Evolutionary conservation across 1,140 invertebrate genomes (phyloP), one percentile per base, ranked within the genome.

Genomic region (Zaprionus vittiger): DNA sequence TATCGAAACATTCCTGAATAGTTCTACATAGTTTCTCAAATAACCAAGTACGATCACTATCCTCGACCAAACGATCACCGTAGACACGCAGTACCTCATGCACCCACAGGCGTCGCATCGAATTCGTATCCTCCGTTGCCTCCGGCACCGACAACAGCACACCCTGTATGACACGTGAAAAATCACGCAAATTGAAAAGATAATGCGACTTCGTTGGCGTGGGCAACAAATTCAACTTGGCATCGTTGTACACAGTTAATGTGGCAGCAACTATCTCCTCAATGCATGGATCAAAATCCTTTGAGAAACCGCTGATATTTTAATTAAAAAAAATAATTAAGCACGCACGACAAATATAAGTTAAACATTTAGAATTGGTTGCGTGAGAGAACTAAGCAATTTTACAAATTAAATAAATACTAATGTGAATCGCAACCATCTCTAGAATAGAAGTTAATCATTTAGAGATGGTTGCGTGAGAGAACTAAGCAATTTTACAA

Each of bases 1-100:
- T 63, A 31, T 83, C 69, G 78, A 96, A 94, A 79, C 94, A 92
- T 0, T 93, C 80, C 6, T 92, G 89, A 41, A 96, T 94, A 24
- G 96, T 94, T 15, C 92, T 91, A 71, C 95, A 94, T 11, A 97
- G 91, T 61, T 95, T 95, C 2, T 91, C 77, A 70, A 98, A 95
- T 17, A 99, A 93, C 98, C 98, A 99, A 61, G 94, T 94, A n/a
- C 96, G 93, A 91, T 99, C 98, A 0, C 77, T 68, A 38, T 96
- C 95, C 83, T 99, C 97, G 2, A 98, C 95, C 24, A 99, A 94
- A 73, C 98, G 95, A 94, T 99, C 98, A 65, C 98, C 97, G 93
- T 98, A 99, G 3, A 99, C 98, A 28, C 98, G 95, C 67, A 98
- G 93, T 61, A 98, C 96, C 94, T 99, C 98, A 91, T 99, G 98